phyloP scores from a whole-genome alignment of 2,797 vertebrate species.

The Cyclura pinguis region DNA sequence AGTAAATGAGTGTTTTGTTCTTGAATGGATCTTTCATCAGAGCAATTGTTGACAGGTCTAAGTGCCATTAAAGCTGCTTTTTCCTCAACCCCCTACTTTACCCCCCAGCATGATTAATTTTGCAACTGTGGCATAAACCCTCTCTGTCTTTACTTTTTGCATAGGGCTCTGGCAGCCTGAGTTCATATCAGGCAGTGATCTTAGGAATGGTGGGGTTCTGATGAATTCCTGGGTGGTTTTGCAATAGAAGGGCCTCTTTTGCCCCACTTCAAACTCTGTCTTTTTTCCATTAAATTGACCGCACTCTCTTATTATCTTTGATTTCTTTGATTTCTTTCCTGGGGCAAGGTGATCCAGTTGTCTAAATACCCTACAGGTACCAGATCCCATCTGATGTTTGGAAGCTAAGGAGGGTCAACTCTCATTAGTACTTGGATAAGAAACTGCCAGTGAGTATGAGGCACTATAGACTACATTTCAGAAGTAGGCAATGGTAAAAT shows the following conservation, averaged over 20 bases:
- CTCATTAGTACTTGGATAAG: too few relatives aligned
- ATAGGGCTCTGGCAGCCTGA: neutral
- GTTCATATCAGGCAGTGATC: neutral
- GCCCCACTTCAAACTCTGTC: neutral
- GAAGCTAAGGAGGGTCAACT: too few relatives aligned
- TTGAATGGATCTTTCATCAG: slow-evolving; percentile 16
- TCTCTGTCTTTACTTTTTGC: neutral
- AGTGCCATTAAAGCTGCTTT: neutral
- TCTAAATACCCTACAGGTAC: too few relatives aligned
- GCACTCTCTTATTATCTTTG: neutral
- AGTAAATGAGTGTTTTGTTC: neutral
- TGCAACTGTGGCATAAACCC: neutral
- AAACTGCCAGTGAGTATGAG: too few relatives aligned
- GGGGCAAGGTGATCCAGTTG: neutral
- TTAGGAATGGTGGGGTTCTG: neutral
- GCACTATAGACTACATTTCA: too few relatives aligned
- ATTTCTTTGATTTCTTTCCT: neutral
- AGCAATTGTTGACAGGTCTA: neutral
- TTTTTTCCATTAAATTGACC: neutral
- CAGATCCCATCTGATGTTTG: too few relatives aligned
- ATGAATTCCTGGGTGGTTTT: neutral
- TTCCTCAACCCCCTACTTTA: neutral
- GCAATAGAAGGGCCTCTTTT: neutral
- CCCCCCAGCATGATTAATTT: neutral
- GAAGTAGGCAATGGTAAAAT: too few relatives aligned